phyloP scores from a whole-genome alignment of 2,888 invertebrate species.

The Notocelia uddmanniana region DNA sequence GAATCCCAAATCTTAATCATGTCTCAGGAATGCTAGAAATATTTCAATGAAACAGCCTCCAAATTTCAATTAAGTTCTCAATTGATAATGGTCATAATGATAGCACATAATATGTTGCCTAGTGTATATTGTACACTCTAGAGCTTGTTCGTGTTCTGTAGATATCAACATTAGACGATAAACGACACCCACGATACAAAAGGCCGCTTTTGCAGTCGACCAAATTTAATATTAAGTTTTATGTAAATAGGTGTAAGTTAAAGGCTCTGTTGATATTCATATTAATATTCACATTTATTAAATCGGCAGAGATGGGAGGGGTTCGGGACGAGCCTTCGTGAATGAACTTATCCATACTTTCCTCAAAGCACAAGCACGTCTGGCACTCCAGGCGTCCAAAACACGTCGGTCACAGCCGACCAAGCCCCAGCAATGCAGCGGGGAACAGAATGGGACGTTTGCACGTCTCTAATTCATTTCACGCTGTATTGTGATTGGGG shows the following conservation, averaged over 20 bases:
- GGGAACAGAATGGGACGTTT: slow-evolving; percentile 50
- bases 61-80: background rate
- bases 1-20: slow-evolving; percentile 45
- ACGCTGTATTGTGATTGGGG: slow-evolving; percentile 58
- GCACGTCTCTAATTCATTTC: slow-evolving; percentile 69
- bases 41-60: background rate
- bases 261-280: no score
- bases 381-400: slow-evolving; percentile 59
- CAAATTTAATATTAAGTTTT: no score
- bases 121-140: background rate
- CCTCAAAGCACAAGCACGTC: slow-evolving; percentile 46
- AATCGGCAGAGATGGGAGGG: background rate
- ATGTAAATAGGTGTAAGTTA: no score
- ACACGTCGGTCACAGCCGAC: slow-evolving; percentile 68
- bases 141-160: background rate
- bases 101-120: background rate
- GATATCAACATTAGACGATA: background rate
- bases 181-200: background rate
- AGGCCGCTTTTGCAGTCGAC: background rate
- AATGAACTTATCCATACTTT: background rate
- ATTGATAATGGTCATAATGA: background rate
- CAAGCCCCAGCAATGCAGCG: slow-evolving; percentile 60
- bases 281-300: background rate
- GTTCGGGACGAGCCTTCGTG: background rate
- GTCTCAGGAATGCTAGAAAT: slow-evolving; percentile 26